Evolutionary conservation across 1,140 invertebrate species (phyloP), one percentile per base, ranked within the genome.

Genomic region (Dendroctonus ponderosae): DNA sequence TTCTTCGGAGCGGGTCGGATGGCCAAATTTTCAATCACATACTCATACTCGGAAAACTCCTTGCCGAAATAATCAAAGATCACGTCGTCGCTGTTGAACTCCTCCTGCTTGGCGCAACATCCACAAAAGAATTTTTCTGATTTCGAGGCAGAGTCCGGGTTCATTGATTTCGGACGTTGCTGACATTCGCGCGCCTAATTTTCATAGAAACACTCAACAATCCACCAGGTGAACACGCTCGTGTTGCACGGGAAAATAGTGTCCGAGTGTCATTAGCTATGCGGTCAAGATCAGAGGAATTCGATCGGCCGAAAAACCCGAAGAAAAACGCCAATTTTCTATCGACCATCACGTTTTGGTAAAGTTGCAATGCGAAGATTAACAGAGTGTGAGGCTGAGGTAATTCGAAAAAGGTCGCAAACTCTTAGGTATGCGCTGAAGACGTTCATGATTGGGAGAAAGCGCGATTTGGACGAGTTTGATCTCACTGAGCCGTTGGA

Each of bases 291-390:
- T 61, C 50, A 39, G 49, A 44, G 3, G 40, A 62, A 11, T 63
- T 62, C 43, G 53, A 49, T 37, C 54, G 66, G 44, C 80, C 80
- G 3, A 58, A 68, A 61, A 80, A 83, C 77, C 82, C 83, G 5
- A 72, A 80, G 61, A 78, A 79, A 46, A 74, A 72, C 26, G 81
- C 82, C 5, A 83, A 83, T 72, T 72, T 78, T 71, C 54, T 84
- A 5, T 84, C 83, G 61, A 75, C 68, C 41, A 64, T 84, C 41
- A 83, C 82, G 61, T 84, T 85, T 67, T 71, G 80, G 83, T 85
- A 79, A 65, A 37, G 46, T 51, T 4, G 3, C 43, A 51, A 57
- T 9, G 52, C 11, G n/a, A 15, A 51, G 40, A 42, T 66, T 52
- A 40, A 44, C 15, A 44, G 15, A 48, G 37, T 51, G 14, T 37